Base-by-base conservation (phyloP, 1,140 invertebrate genomes). In the Panagrolaimus sp. region DNA sequence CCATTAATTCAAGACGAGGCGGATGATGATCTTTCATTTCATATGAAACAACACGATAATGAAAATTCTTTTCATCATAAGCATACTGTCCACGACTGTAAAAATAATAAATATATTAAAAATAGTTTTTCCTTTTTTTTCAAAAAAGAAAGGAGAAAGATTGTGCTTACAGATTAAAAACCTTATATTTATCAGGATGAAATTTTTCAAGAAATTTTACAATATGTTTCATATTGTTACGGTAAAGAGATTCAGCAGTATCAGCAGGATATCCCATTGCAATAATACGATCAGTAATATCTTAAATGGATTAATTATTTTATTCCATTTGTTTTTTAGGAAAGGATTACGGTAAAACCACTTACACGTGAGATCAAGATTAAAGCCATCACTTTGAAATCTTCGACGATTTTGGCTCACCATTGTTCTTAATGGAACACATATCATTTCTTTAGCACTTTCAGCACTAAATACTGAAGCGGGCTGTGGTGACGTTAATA, bases 1-100 rank as follows among this genome's bases (percentile, higher is more conserved):
- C 77, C 67, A 84, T 84, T 80, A 84, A 87, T 85, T 83, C 81
- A 5, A 89, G 74, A 14, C 83, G 84, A 43, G 88, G 88, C 4
- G 88, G 88, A 82, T 89, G 88, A 77, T 89, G 88, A 76, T 89
- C 88, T 79, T 87, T 87, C 71, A 89, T 88, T 48, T 82, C 83
- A 69, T 85, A 84, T 68, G 87, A 80, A 70, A 86, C 84, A 12
- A 88, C 87, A 70, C 84, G 80, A 52, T 85, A 83, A 73, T 88
- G 84, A 78, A 89, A 89, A 67, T 86, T 83, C 7, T 71, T 75
- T 47, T 84, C 83, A 80, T 88, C 85, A 75, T 89, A 89, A n/a
- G 84, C 81, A 71, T 85, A 84, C 79, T 89, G 73, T 28, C 82
- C 79, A 14, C 88, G 82, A 84, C 86, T 87, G 67, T 45, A 80